These are phyloP conservation scores for Drosophila nigritarsus DNA, from an alignment of 2,888 invertebrate genomes.

Conservation along the genomic window DNA sequence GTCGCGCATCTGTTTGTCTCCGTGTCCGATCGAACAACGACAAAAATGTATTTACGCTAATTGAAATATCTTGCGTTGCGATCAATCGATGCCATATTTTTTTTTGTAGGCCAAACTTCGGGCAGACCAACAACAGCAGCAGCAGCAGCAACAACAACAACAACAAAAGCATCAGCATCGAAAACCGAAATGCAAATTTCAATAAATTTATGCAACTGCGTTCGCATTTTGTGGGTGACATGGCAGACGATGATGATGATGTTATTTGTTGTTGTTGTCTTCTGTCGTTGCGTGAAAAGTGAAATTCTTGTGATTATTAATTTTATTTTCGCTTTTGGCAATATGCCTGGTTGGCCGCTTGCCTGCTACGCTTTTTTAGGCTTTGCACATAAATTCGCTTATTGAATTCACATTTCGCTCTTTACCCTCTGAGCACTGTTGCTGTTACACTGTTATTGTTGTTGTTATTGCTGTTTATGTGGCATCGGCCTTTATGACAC, in stretches of 20 bases:
- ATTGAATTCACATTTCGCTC: slow-evolving; percentile 62
- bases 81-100: slow-evolving; percentile 81
- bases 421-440: slow-evolving; percentile 10
- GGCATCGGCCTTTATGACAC: slow-evolving; percentile 77
- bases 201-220: slow-evolving; percentile 80
- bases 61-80: slow-evolving; percentile 81
- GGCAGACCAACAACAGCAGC: slow-evolving; percentile 26
- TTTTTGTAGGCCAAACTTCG: slow-evolving; percentile 74
- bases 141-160: slow-evolving; percentile 8
- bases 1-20: slow-evolving; percentile 18
- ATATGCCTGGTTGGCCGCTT: slow-evolving; percentile 44
- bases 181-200: slow-evolving; percentile 77
- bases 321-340: slow-evolving; percentile 79
- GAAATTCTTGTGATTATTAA: slow-evolving; percentile 81
- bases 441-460: slow-evolving; percentile 15
- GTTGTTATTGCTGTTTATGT: slow-evolving; percentile 62
- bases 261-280: slow-evolving; percentile 36
- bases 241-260: slow-evolving; percentile 58
- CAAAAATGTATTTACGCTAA: slow-evolving; percentile 82
- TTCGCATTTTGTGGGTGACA: slow-evolving; percentile 75
- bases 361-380: slow-evolving; percentile 63
- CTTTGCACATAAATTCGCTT: slow-evolving; percentile 62
- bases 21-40: slow-evolving; percentile 58
- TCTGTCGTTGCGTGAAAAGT: slow-evolving; percentile 76
- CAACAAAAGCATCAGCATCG: slow-evolving; percentile 41